Evolutionary conservation across 2,797 vertebrate species (phyloP).

Genomic region (Epinephelus awoara): DNA sequence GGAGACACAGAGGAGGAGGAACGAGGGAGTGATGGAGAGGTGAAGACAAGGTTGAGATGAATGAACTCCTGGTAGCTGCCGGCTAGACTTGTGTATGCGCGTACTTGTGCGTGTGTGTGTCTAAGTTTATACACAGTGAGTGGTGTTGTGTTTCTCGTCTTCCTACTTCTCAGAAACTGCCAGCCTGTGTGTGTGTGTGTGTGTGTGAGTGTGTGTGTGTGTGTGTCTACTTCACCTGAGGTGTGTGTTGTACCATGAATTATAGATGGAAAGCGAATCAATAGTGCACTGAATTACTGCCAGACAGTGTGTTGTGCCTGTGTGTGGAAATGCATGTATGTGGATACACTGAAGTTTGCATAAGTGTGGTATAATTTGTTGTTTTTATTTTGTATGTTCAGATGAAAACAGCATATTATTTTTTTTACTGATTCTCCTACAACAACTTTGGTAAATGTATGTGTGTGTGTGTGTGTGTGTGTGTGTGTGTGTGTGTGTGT

Average conservation of each 20-base stretch:
- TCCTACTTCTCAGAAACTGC: conserved; percentile 71
- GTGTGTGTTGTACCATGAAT: conserved; percentile 82
- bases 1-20: conserved; percentile 38
- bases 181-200: conserved; percentile 26
- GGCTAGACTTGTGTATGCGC: conserved; percentile 37
- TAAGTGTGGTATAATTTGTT: conserved; percentile 30
- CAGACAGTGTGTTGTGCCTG: conserved; percentile 50
- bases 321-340: conserved; percentile 11
- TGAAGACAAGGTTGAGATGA: conserved; percentile 72
- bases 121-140: conserved; percentile 45
- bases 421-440: conserved; percentile 9
- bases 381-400: conserved; percentile 37
- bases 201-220: conserved; percentile 26
- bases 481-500: conserved; percentile 1
- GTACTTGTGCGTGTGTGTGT: conserved; percentile 22
- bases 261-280: conserved; percentile 86
- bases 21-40: conserved; percentile 52
- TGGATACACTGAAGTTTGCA: conserved; percentile 34
- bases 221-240: conserved; percentile 68
- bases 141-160: conserved; percentile 69
- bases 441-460: background rate
- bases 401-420: conserved; percentile 22
- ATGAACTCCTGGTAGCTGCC: conserved; percentile 62
- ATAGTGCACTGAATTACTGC: conserved; percentile 79
- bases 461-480: background rate